Percentiles rank a stretch among this genome's conserved stretches.
These are phyloP conservation scores for Athene cunicularia DNA, from an alignment of 2,113 vertebrate species.

Conservation along the genomic window DNA sequence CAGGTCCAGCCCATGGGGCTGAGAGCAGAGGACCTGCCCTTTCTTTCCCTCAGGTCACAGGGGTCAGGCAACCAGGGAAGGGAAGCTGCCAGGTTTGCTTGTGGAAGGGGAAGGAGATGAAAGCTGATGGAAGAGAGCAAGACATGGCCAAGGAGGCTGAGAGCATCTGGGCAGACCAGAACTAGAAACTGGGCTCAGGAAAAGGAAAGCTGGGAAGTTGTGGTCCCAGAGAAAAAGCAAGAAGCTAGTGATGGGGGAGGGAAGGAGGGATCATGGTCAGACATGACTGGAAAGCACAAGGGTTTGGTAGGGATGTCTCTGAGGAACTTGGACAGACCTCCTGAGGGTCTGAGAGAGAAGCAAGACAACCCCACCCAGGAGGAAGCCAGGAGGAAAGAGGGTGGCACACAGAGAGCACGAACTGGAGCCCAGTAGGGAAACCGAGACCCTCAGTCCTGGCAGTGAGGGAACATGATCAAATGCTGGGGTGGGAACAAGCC, in stretches of 20 bases:
- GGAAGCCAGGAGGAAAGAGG: not conserved
- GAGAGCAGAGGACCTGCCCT: not conserved
- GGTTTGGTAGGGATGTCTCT: not conserved
- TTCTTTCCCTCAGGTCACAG: not conserved
- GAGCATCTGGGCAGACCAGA: not conserved
- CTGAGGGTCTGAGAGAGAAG: not conserved
- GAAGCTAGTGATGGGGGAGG: not conserved
- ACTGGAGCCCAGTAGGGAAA: not conserved
- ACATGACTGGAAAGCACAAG: not conserved
- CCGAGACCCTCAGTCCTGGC: not conserved
- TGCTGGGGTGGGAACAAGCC: not conserved
- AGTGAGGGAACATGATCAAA: not conserved
- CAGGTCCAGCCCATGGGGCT: not conserved
- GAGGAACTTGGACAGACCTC: not conserved
- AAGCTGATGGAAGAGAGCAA: not conserved
- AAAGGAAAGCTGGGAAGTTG: not conserved
- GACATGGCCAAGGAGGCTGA: not conserved
- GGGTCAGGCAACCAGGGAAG: not conserved
- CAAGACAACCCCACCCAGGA: not conserved
- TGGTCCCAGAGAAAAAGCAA: not conserved
- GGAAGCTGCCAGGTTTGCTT: not conserved
- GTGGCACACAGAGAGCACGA: fast-evolving
- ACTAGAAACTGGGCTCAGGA: not conserved
- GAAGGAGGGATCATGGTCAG: not conserved
- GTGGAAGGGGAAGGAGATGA: not conserved